Conservation (phyloP, 2,113 vertebrate genomes). For the Calcarius ornatus region DNA sequence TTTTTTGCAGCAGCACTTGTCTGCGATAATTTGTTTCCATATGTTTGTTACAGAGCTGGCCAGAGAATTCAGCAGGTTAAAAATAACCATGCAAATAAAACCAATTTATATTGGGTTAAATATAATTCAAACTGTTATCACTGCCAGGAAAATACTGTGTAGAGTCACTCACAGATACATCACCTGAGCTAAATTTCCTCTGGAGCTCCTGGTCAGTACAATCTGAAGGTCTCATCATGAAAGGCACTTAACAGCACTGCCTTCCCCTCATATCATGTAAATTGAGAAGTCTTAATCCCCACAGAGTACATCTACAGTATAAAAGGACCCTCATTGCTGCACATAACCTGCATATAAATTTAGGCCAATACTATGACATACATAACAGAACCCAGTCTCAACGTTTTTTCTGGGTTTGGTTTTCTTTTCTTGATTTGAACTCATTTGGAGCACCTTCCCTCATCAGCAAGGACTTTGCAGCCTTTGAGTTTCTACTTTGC, state of each 20-base stretch:
- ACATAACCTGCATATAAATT: background rate
- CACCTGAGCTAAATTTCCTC: background rate
- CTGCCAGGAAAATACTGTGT: background rate
- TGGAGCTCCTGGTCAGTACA: background rate
- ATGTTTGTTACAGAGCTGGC: background rate
- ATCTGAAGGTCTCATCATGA: background rate
- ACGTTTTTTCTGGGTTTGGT: background rate
- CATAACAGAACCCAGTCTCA: background rate
- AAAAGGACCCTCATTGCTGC: background rate
- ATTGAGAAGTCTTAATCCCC: background rate
- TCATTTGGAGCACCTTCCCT: background rate
- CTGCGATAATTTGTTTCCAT: background rate
- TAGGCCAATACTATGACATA: background rate
- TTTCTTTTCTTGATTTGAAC: background rate
- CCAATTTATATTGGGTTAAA: background rate
- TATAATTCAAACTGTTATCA: background rate
- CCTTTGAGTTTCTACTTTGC: background rate
- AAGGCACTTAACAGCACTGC: background rate
- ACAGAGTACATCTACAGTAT: background rate
- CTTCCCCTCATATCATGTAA: background rate
- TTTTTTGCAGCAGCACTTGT: background rate
- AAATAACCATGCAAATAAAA: constrained; percentile 10
- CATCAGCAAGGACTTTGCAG: background rate
- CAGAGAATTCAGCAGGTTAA: constrained; percentile 1
- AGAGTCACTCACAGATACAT: background rate